These are phyloP conservation scores for Argyra leucocephala DNA, from an alignment of 2,888 invertebrate genomes.

Conservation along the genomic window DNA sequence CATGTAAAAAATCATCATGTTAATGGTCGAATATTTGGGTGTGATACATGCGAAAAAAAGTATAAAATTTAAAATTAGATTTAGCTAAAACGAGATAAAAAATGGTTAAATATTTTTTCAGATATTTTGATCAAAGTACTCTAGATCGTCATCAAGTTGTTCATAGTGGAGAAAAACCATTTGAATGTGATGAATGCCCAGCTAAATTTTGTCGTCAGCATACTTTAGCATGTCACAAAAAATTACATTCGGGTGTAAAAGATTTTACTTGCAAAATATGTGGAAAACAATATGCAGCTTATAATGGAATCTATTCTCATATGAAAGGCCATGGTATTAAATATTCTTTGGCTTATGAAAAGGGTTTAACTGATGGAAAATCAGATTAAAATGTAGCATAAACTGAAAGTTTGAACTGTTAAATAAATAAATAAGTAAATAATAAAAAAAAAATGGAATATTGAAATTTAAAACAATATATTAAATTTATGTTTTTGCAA, in stretches of 20 bases:
- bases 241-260: slow-evolving; percentile 18
- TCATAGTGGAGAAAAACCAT: not conserved
- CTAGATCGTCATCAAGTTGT: not conserved
- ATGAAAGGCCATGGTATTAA: slow-evolving; percentile 18
- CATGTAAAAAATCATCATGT: too few relatives aligned
- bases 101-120: too few relatives aligned
- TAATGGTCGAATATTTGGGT: too few relatives aligned
- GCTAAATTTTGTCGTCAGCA: slow-evolving; percentile 15
- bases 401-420: too few relatives aligned
- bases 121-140: not conserved
- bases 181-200: slow-evolving; percentile 13
- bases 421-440: too few relatives aligned
- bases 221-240: slow-evolving; percentile 14
- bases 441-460: too few relatives aligned
- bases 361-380: not conserved
- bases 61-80: too few relatives aligned
- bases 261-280: slow-evolving; percentile 26
- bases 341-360: slow-evolving; percentile 5
- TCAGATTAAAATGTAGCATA: too few relatives aligned
- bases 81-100: too few relatives aligned
- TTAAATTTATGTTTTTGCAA: too few relatives aligned
- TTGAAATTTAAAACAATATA: too few relatives aligned
- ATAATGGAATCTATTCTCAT: slow-evolving; percentile 23
- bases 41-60: too few relatives aligned
- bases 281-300: slow-evolving; percentile 18